phyloP scores from a whole-genome alignment of 1,140 invertebrate genomes.

The Procambarus clarkii region DNA sequence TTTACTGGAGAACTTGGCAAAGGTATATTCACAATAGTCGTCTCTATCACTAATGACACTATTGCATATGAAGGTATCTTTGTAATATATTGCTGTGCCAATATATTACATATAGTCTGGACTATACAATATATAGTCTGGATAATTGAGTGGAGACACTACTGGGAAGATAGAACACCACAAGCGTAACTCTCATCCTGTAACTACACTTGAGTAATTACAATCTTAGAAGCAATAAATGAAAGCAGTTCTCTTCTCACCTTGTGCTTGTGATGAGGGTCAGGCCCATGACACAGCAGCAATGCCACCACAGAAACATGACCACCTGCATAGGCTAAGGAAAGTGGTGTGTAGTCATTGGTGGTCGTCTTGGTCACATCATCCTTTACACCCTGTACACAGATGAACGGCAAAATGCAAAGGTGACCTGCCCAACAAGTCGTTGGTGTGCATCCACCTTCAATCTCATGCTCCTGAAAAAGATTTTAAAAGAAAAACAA shows the following conservation, averaged over 20 bases:
- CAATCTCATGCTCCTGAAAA: slow-evolving; percentile 90
- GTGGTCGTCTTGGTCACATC: slow-evolving; percentile 89
- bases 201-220: too few relatives aligned
- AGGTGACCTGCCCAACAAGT: slow-evolving; percentile 99
- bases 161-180: too few relatives aligned
- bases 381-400: slow-evolving; percentile 93
- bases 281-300: slow-evolving; percentile 91
- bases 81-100: too few relatives aligned
- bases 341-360: slow-evolving; percentile 97
- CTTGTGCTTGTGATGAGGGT: slow-evolving; percentile 97
- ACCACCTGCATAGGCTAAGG: slow-evolving; percentile 96
- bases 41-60: too few relatives aligned
- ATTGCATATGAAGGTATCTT: too few relatives aligned
- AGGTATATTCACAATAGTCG: too few relatives aligned
- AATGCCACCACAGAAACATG: slow-evolving; percentile 94
- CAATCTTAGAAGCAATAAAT: neutral
- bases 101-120: too few relatives aligned
- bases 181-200: too few relatives aligned
- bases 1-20: too few relatives aligned
- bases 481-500: neutral
- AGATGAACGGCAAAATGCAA: slow-evolving; percentile 97
- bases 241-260: slow-evolving; percentile 75
- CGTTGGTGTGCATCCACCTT: slow-evolving; percentile 94
- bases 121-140: too few relatives aligned
- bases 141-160: too few relatives aligned